Base-by-base conservation (phyloP, 2,888 invertebrate genomes). In the Tetrapedia diversipes region DNA sequence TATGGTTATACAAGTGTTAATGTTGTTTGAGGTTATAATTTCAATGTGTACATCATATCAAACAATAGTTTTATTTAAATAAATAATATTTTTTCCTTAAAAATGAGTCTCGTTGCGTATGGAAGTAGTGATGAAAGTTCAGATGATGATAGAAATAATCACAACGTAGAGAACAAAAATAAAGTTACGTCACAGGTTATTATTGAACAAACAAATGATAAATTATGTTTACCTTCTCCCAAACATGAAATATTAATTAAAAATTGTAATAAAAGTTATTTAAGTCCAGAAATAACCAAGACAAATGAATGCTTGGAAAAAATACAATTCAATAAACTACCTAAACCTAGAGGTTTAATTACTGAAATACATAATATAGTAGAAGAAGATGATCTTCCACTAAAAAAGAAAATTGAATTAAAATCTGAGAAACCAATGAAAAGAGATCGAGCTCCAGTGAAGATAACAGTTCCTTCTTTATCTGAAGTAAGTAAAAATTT, bases 401-500 rank as follows among this genome's bases (percentile, higher is more conserved):
- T 79, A 0, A 83, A 82, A 41, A 90, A 88, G 78, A 78, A 85
- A 24, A 68, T 70, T 32, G 77, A 93, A 91, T 60, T 69, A 11
- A 56, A 56, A 27, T n/a, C 82, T 4, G 85, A 82, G 43, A 88
- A 87, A 59, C 66, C 85, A 43, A 41, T 60, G 1, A 89, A 88
- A 70, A 89, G 86, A 29, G 91, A 87, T 16, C 91, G 93, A 92
- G 79, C 93, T 47, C 90, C 94, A 68, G 94, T 95, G 0, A 94
- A 94, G 90, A 96, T 96, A 79, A 93, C 93, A 49, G 94, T 96
- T 60, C 96, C 96, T 1, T 95, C 95, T 1, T 91, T 96, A 4
- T 93, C 93, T 82, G 94, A 95, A 90, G 95, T 94, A 92, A 91
- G 64, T n/a, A 65, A 45, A 14, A 59, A 34, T 19, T n/a, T 27